Base-by-base conservation (phyloP, 2,113 vertebrate genomes). In the Misgurnus anguillicaudatus region DNA sequence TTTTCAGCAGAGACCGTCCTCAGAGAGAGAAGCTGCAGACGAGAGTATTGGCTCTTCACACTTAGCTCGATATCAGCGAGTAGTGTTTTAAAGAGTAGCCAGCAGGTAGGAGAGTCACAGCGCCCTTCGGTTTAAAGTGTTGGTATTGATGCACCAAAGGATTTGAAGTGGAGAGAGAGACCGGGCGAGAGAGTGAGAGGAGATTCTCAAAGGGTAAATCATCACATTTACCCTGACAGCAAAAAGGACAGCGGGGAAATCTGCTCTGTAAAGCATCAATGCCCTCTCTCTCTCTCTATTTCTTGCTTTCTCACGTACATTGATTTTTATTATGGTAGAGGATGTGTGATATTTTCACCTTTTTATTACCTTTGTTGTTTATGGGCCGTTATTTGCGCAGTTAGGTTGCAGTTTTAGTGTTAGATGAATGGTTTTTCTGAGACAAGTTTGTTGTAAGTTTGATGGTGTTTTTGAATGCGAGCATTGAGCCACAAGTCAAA, bases 61-160 rank as follows among this genome's bases (percentile, higher is more conserved):
- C 41, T 53, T 61, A 69, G 75, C 80, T 77, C 80, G 57, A 62
- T 84, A 82, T 66, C 78, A 78, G 78, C 47, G 19, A 84, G 78
- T 66, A 78, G 85, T 74, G 58, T 64, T 85, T 81, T 73, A 69
- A 79, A 79, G 78, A 67, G 68, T 63, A 64, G 51, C 75, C 78
- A 39, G 70, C 66, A 62, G 78, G 53, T 53, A 64, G n/a, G 58
- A 38, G n/a, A 74, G 75, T 69, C 66, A 58, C 48, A 9, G 60
- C 62, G 74, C 63, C 71, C 62, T 81, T 84, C 66, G 65, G 39
- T 79, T 72, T 79, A 75, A 69, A 83, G 79, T 80, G 61, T 60
- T 70, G 7, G 65, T 83, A 80, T 83, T 61, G 79, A 82, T 81
- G 70, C 75, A 51, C 68, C 17, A 10, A 64, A 71, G 77, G 68